Evolutionary conservation across 2,888 invertebrate genomes (phyloP).

Genomic region (Spodoptera picta): DNA sequence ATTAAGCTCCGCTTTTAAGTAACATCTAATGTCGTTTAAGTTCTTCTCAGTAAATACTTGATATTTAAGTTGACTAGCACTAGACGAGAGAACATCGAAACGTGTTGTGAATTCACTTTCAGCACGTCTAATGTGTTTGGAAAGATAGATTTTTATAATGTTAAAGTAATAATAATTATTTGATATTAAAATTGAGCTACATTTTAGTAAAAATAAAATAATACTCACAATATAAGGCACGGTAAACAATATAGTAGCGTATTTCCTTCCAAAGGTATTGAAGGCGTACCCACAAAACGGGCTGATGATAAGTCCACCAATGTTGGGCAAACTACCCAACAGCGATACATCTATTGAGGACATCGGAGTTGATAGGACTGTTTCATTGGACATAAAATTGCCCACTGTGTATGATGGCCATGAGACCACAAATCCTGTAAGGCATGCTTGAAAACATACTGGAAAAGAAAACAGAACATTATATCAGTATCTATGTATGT

Average conservation of each 20-base stretch:
- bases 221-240: conserved; percentile 77
- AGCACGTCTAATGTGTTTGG: too few species aligned
- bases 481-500: too few species aligned
- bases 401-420: conserved; percentile 82
- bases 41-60: too few species aligned
- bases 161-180: too few species aligned
- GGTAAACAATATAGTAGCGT: conserved; percentile 78
- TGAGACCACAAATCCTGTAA: conserved; percentile 77
- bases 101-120: too few species aligned
- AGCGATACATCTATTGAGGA: conserved; percentile 72
- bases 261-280: conserved; percentile 77
- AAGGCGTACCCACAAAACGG: conserved; percentile 77
- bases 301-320: conserved; percentile 74
- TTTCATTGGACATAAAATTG: conserved; percentile 75
- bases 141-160: too few species aligned
- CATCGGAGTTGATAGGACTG: conserved; percentile 74
- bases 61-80: too few species aligned
- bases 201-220: background rate
- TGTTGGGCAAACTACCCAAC: conserved; percentile 77
- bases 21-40: too few species aligned
- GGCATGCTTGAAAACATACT: conserved; percentile 75
- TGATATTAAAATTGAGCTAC: too few species aligned
- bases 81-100: too few species aligned
- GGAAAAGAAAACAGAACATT: conserved; percentile 40
- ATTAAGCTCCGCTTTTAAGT: too few species aligned